These are phyloP conservation scores for Hypanus sabinus DNA, from an alignment of 2,113 vertebrate genomes.

Conservation along the genomic window DNA sequence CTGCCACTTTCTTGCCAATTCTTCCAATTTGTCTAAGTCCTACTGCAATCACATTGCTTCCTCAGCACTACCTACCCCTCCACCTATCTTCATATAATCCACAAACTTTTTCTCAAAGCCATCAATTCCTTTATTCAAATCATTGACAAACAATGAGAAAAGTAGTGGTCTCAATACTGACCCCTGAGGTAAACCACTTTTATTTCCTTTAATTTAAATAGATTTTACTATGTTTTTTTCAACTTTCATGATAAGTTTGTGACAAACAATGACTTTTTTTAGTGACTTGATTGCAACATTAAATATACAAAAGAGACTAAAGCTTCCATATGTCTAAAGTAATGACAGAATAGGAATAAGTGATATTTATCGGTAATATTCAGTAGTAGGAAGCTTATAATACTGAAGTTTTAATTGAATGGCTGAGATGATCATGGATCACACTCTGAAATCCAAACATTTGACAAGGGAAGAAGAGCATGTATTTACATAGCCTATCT, in stretches of 20 bases:
- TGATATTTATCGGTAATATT: background rate
- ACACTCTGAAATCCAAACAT: background rate
- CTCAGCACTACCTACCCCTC: too few relatives aligned
- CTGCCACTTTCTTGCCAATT: too few relatives aligned
- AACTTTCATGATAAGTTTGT: background rate
- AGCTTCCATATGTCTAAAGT: background rate
- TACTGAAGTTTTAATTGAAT: background rate
- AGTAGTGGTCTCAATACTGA: too few relatives aligned
- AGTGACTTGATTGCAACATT: background rate
- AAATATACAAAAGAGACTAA: background rate
- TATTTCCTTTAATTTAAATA: background rate
- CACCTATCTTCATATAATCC: too few relatives aligned
- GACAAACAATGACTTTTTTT: background rate
- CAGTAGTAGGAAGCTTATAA: background rate
- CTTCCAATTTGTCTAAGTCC: too few relatives aligned
- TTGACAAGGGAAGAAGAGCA: too few relatives aligned
- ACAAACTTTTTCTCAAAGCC: too few relatives aligned
- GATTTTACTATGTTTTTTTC: background rate
- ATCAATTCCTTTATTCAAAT: too few relatives aligned
- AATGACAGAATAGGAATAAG: background rate
- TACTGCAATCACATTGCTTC: too few relatives aligned
- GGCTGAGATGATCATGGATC: background rate
- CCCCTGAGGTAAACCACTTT: too few relatives aligned
- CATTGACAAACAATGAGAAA: too few relatives aligned
- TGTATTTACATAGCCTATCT: too few relatives aligned